These are phyloP conservation scores for Caenorhabditis remanei DNA, from an alignment of 1,140 invertebrate genomes.

Conservation along the genomic window DNA sequence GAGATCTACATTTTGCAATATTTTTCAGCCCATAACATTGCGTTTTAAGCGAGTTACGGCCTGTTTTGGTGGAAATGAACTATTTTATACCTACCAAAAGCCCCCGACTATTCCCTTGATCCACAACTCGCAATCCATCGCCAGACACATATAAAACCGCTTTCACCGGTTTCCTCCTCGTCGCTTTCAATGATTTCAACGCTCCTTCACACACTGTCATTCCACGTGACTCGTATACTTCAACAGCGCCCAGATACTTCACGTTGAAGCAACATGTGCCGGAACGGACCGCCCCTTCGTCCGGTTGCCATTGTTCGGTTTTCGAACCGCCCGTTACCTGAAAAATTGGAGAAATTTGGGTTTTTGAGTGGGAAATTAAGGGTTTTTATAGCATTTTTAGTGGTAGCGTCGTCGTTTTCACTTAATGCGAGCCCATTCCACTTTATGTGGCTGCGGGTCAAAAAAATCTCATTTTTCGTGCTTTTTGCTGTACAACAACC, in stretches of 20 bases:
- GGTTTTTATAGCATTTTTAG: no score
- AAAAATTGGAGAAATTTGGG: no score
- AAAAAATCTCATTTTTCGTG: no score
- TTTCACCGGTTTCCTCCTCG: slow-evolving; percentile 87
- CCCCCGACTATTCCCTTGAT: slow-evolving; percentile 95
- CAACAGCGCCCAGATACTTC: slow-evolving; percentile 98
- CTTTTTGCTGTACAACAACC: no score
- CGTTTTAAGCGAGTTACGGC: no score
- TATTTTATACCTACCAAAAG: slow-evolving; percentile 82
- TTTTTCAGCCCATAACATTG: no score
- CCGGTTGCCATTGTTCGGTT: slow-evolving; percentile 87
- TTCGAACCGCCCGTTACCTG: slow-evolving; percentile 31
- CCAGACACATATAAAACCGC: slow-evolving; percentile 95
- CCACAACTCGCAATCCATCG: slow-evolving; percentile 95
- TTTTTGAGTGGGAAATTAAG: neutral
- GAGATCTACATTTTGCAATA: no score
- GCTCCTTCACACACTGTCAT: slow-evolving; percentile 99
- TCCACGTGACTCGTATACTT: slow-evolving; percentile 97
- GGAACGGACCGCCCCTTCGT: slow-evolving; percentile 92
- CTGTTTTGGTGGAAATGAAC: no score
- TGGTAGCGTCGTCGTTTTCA: no score
- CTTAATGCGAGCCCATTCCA: no score
- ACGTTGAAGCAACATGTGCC: slow-evolving; percentile 97
- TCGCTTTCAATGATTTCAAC: slow-evolving; percentile 84
- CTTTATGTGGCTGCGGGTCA: no score